Base-by-base conservation (phyloP, 2,888 invertebrate species). In the Tridacna gigas region DNA sequence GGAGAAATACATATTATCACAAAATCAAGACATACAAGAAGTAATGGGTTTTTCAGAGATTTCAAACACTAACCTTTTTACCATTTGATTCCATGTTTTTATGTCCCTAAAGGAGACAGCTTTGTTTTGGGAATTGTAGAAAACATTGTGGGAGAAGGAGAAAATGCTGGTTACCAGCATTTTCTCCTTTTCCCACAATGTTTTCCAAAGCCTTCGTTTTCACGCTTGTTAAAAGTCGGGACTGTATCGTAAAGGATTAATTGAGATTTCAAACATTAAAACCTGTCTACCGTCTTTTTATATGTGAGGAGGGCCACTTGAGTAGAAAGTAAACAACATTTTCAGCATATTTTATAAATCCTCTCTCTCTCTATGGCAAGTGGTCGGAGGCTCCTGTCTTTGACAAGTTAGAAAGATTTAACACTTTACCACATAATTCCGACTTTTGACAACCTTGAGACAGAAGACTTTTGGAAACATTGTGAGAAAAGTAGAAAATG, bases 181-280 rank as follows among this genome's bases (percentile, higher is more conserved):
- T n/a, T n/a, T n/a, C n/a, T n/a, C n/a, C n/a, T n/a, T n/a, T n/a
- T n/a, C n/a, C n/a, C n/a, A n/a, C n/a, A n/a, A n/a, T n/a, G n/a
- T n/a, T n/a, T n/a, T n/a, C n/a, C n/a, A n/a, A n/a, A n/a, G n/a
- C n/a, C n/a, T n/a, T n/a, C n/a, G n/a, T n/a, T n/a, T n/a, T n/a
- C n/a, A n/a, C n/a, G n/a, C n/a, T n/a, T n/a, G n/a, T n/a, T n/a
- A n/a, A n/a, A n/a, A n/a, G n/a, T n/a, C n/a, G n/a, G n/a, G n/a
- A n/a, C n/a, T n/a, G n/a, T n/a, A n/a, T n/a, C n/a, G 37, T 37
- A 37, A 7, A 37, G 37, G 37, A 7, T 37, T 71, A 71, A 47
- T 71, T 51, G 71, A 71, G 51, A 51, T 71, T 71, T 71, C 71
- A 71, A 71, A 71, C 71, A 71, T 22, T 37, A 71, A 71, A 71